These are phyloP conservation scores for Cristatella mucedo DNA, from an alignment of 2,888 invertebrate species.

Conservation along the genomic window DNA sequence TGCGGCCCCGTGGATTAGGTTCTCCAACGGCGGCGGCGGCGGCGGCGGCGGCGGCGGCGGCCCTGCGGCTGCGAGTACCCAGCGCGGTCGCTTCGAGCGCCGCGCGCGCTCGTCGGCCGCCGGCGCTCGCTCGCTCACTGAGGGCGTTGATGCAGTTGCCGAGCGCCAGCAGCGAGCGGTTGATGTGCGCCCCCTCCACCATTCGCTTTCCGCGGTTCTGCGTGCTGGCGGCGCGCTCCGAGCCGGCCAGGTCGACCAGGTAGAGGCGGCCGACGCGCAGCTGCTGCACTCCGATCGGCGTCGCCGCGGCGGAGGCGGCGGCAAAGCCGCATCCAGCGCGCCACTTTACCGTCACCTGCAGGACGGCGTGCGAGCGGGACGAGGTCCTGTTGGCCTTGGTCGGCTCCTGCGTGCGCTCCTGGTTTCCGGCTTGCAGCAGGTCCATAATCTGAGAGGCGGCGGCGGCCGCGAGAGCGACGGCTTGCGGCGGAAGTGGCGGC, in stretches of 20 bases:
- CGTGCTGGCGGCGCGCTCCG: slow-evolving; percentile 76
- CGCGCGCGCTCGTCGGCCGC: too few species aligned
- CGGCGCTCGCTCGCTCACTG: slow-evolving; percentile 47
- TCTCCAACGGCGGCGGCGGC: too few species aligned
- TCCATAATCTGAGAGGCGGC: slow-evolving; percentile 50
- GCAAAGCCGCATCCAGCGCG: too few species aligned
- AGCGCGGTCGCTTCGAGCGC: too few species aligned
- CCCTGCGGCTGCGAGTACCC: too few species aligned
- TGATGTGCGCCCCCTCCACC: slow-evolving; percentile 67
- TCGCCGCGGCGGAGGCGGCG: too few species aligned
- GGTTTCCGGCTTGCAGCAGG: slow-evolving; percentile 71
- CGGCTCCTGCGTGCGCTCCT: slow-evolving; percentile 76
- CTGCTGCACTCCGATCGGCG: slow-evolving; percentile 25
- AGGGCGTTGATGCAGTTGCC: slow-evolving; percentile 92
- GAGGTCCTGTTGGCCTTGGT: slow-evolving; percentile 88
- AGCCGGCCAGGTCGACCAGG: slow-evolving; percentile 87
- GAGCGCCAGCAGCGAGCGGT: slow-evolving; percentile 66
- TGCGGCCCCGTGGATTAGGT: too few species aligned
- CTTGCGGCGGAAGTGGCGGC: too few species aligned
- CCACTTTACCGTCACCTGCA: slow-evolving; percentile 49
- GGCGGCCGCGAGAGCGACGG: neutral
- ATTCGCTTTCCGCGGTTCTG: slow-evolving; percentile 60
- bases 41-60: too few species aligned
- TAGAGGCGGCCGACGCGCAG: slow-evolving; percentile 44
- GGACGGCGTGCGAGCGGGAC: slow-evolving; percentile 78